Percentiles rank a stretch among this genome's conserved stretches.
phyloP scores from a whole-genome alignment of 1,140 invertebrate genomes.

The Danaus melanippus region DNA sequence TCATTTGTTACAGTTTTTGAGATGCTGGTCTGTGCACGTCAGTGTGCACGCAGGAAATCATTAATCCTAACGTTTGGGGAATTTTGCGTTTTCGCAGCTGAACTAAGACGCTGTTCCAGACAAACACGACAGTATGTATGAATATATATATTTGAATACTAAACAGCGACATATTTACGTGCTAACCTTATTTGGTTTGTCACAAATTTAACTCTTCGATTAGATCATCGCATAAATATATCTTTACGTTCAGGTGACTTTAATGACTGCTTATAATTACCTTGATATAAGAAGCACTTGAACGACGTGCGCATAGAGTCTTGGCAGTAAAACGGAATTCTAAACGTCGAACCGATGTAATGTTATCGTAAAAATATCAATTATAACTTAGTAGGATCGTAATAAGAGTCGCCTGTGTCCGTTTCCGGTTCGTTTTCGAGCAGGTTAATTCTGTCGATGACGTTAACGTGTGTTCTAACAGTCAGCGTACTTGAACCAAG shows the following conservation, averaged over 20 bases:
- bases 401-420: slow-evolving; percentile 31
- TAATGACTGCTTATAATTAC: slow-evolving; percentile 13
- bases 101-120: slow-evolving; percentile 72
- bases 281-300: slow-evolving; percentile 12
- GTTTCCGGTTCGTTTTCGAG: slow-evolving; percentile 33
- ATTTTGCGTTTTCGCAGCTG: slow-evolving; percentile 77
- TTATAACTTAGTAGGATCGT: slow-evolving; percentile 22
- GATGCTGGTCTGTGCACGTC: slow-evolving; percentile 75
- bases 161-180: background rate
- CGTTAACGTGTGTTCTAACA: slow-evolving; percentile 19
- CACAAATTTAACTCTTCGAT: slow-evolving; percentile 7
- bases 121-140: slow-evolving; percentile 58
- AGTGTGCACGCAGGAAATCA: slow-evolving; percentile 70
- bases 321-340: slow-evolving; percentile 22
- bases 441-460: slow-evolving; percentile 57
- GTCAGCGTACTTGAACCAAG: too few relatives aligned
- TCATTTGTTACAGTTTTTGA: slow-evolving; percentile 73
- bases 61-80: slow-evolving; percentile 77
- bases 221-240: slow-evolving; percentile 18
- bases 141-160: slow-evolving; percentile 5
- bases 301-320: slow-evolving; percentile 16
- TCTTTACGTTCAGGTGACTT: slow-evolving; percentile 10
- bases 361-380: slow-evolving; percentile 20
- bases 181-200: background rate
- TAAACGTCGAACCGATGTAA: slow-evolving; percentile 16